Conservation (phyloP, 2,797 vertebrate species). For the Cheirogaleus major region DNA sequence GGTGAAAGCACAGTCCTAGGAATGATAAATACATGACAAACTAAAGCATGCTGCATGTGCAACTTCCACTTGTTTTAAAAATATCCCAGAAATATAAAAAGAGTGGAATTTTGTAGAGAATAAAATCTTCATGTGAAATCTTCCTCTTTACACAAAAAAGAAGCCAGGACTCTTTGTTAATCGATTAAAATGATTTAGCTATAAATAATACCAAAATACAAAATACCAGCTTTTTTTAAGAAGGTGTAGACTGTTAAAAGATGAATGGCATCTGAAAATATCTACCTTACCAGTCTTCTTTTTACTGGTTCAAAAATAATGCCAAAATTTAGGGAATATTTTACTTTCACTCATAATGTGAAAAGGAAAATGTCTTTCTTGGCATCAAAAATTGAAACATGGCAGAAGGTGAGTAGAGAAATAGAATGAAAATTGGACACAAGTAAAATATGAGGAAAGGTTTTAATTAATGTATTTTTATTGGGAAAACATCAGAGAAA, state of each 20-base stretch:
- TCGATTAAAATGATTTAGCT: neutral
- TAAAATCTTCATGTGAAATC: neutral
- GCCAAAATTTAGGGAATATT: neutral
- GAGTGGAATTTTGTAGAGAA: neutral
- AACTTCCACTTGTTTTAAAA: neutral
- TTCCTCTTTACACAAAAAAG: neutral
- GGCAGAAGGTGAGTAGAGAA: neutral
- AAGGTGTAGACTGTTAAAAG: neutral
- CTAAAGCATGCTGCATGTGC: accelerated
- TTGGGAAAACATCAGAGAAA: neutral
- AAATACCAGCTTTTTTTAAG: neutral
- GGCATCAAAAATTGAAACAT: neutral
- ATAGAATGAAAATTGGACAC: neutral
- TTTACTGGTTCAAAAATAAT: neutral
- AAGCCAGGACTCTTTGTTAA: neutral
- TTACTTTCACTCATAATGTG: neutral
- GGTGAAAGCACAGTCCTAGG: neutral
- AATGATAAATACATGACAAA: neutral
- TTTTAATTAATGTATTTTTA: neutral
- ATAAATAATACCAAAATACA: neutral
- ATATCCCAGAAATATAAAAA: neutral
- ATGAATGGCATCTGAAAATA: neutral
- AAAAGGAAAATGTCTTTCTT: neutral
- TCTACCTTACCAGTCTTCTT: neutral
- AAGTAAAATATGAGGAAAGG: neutral